Conservation (phyloP, 2,888 invertebrate species). For the Seladonia tumulorum region DNA sequence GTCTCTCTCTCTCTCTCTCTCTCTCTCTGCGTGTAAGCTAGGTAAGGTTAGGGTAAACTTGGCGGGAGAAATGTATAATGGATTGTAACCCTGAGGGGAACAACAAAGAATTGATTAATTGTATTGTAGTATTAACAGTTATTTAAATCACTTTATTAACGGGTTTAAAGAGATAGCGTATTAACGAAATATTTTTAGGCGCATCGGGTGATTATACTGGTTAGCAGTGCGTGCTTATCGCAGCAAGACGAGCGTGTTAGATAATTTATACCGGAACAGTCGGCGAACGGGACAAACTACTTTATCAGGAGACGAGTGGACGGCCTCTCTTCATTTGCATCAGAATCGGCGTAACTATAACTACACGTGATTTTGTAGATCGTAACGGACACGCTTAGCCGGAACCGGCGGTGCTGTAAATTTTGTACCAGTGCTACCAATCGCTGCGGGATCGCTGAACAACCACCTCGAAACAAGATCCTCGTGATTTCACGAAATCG, state of each 20-base stretch:
- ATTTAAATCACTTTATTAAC: background rate
- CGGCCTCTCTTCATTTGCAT: constrained; percentile 66
- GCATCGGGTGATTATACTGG: background rate
- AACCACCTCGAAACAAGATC: background rate
- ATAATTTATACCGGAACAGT: constrained; percentile 66
- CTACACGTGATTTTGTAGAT: constrained; percentile 65
- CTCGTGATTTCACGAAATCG: background rate
- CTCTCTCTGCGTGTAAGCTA: too few relatives aligned
- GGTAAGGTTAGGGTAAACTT: too few relatives aligned
- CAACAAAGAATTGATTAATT: too few relatives aligned
- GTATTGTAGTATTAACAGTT: too few relatives aligned
- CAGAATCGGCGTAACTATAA: constrained; percentile 62
- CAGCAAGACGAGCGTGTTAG: constrained; percentile 59
- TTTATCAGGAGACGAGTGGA: constrained; percentile 59
- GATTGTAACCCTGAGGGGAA: too few relatives aligned
- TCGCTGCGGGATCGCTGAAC: constrained; percentile 18
- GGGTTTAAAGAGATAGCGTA: background rate
- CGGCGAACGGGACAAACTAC: constrained; percentile 66
- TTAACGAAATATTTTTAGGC: background rate
- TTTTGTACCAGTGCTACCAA: constrained; percentile 1
- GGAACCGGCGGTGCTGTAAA: constrained; percentile 23
- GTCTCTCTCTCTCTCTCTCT: too few relatives aligned
- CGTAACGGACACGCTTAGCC: constrained; percentile 47
- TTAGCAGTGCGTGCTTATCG: constrained; percentile 51
- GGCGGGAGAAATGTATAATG: too few relatives aligned